Evolutionary conservation across 1,140 invertebrate genomes (phyloP).

Genomic region (Onthophagus taurus): DNA sequence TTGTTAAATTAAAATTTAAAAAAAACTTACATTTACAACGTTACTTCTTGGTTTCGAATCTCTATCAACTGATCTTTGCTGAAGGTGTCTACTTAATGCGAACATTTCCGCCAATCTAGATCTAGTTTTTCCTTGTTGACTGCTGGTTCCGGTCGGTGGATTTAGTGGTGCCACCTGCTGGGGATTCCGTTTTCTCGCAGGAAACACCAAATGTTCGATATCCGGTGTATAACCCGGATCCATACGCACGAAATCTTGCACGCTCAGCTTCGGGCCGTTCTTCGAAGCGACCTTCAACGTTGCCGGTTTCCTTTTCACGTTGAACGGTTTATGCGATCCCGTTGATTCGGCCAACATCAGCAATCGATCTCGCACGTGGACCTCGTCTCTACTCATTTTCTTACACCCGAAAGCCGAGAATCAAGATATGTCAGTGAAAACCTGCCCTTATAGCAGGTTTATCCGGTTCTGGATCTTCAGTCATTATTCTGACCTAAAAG

Average conservation of each 20-base stretch:
- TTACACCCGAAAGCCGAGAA: too few relatives aligned
- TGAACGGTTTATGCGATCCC: slow-evolving; percentile 27
- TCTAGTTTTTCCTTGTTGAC: slow-evolving; percentile 24
- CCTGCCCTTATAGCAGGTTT: too few relatives aligned
- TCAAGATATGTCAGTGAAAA: too few relatives aligned
- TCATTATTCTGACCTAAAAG: too few relatives aligned
- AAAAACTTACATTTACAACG: slow-evolving; percentile 31
- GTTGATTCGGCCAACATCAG: slow-evolving; percentile 29
- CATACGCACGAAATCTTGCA: slow-evolving; percentile 36
- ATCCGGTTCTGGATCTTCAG: too few relatives aligned
- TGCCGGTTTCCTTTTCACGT: slow-evolving; percentile 32
- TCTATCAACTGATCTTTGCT: slow-evolving; percentile 32
- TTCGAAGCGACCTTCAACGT: slow-evolving; percentile 19
- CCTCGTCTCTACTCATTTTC: slow-evolving; percentile 30
- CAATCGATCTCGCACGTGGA: slow-evolving; percentile 29
- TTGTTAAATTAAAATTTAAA: too few relatives aligned
- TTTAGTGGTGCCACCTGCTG: slow-evolving; percentile 30
- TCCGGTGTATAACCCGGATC: slow-evolving; percentile 44
- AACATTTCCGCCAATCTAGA: slow-evolving; percentile 47
- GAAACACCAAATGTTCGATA: slow-evolving; percentile 50
- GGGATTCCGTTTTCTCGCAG: slow-evolving; percentile 40
- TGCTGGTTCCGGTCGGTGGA: slow-evolving; percentile 8
- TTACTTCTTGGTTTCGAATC: slow-evolving; percentile 23
- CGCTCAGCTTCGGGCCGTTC: slow-evolving; percentile 27
- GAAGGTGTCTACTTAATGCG: slow-evolving; percentile 37